Evolutionary conservation across 2,797 vertebrate genomes (phyloP).

Genomic region (Sternarchorhynchus goeldii): DNA sequence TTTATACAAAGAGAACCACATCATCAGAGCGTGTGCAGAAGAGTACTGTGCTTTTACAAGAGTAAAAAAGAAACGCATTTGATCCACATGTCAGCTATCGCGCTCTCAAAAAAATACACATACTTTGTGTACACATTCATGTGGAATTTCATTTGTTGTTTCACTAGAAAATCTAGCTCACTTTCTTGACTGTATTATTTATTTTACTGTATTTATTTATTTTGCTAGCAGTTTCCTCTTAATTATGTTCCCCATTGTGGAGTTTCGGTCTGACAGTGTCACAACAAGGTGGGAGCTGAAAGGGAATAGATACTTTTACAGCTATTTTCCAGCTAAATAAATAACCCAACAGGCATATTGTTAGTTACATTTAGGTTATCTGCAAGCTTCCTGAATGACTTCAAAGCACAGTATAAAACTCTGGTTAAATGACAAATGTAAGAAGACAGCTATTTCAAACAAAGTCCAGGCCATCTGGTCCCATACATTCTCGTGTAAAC

Average conservation of each 20-base stretch:
- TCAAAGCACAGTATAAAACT: conserved; percentile 67
- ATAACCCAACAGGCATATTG: conserved; percentile 65
- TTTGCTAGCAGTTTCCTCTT: conserved; percentile 54
- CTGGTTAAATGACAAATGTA: conserved; percentile 61
- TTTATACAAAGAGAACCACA: neutral
- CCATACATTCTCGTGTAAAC: conserved; percentile 59
- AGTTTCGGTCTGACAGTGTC: conserved; percentile 56
- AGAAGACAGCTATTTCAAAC: conserved; percentile 66
- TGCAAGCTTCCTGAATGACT: conserved; percentile 61
- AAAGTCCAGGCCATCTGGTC: conserved; percentile 61
- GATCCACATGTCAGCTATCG: neutral
- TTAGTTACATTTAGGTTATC: conserved; percentile 56
- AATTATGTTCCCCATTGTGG: conserved; percentile 17
- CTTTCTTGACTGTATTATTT: conserved; percentile 43
- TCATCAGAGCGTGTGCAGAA: neutral
- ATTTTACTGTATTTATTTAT: conserved; percentile 28
- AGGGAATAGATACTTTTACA: conserved; percentile 55
- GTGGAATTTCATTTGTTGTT: conserved; percentile 28
- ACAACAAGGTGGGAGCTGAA: conserved; percentile 58
- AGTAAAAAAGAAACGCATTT: neutral
- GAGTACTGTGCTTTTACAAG: neutral
- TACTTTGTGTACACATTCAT: neutral
- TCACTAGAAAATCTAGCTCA: conserved; percentile 35
- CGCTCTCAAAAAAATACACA: neutral
- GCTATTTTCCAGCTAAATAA: conserved; percentile 66